Evolutionary conservation across 2,888 invertebrate species (phyloP), one percentile per base, ranked within the genome.

Genomic region (Clitarchus hookeri): DNA sequence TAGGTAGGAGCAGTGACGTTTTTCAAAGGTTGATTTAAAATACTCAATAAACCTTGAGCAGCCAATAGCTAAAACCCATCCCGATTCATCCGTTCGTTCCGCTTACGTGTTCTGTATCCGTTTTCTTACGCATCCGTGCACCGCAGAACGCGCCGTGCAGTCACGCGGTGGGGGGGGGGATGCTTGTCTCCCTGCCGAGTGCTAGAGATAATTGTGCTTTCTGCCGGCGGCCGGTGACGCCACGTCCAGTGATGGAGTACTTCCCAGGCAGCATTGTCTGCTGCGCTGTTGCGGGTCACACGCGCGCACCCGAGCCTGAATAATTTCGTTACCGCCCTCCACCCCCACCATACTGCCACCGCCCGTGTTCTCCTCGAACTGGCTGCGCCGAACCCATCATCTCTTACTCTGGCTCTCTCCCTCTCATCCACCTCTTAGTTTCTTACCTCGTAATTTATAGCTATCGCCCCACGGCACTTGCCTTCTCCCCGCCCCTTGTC

Each of bases 401-500:
- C 48, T 48, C 48, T 11, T 48, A 1, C 16, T 48, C 48, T 13
- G 48, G 36, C 36, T 36, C 36, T 4, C 36, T 36, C 4, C 4
- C 36, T 1, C 36, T 3, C 36, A 1, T 3, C 53, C 53, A 2
- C 8, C 4, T 8, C 19, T 19, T 8, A 53, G 36, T 65, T n/a
- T 65, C 65, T 65, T 65, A 65, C 65, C 65, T 65, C 65, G 65
- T 65, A 65, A 65, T 65, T 65, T 65, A 65, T 65, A 65, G 65
- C 23, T 65, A 65, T 65, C 65, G 65, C 65, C 65, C 65, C 65
- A 16, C 65, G 65, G 65, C 16, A n/a, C 65, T 48, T 48, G 6
- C 48, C 48, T 65, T 65, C 65, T 16, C 65, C 65, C 65, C 65
- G 23, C 19, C 65, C 65, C 65, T 65, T 65, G 23, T 65, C 3